Conservation (phyloP, 2,888 invertebrate genomes). For the Drosophila buzzatii region DNA sequence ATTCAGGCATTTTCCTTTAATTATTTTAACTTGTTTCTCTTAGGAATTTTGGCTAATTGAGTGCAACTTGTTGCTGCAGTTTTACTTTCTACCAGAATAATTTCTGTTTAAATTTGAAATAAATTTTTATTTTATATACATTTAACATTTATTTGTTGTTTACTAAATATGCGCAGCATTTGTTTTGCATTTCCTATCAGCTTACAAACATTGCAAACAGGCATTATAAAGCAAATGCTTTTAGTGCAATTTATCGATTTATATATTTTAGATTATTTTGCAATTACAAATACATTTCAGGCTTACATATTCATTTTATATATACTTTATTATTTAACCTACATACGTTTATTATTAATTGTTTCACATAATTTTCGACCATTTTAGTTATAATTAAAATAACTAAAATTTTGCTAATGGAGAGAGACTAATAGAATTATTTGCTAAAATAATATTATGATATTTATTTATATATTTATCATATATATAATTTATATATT, state of each 20-base stretch:
- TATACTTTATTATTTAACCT: not conserved
- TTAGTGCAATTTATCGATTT: not conserved
- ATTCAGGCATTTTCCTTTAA: not conserved
- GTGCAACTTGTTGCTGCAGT: not conserved
- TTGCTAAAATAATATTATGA: not conserved
- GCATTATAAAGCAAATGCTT: not conserved
- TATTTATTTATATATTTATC: not conserved
- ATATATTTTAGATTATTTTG: not conserved
- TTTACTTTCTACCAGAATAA: not conserved
- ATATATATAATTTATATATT: too few relatives aligned
- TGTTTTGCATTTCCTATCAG: not conserved
- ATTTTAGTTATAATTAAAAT: not conserved
- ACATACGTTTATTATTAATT: not conserved
- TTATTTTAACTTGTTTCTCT: not conserved
- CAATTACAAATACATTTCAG: not conserved
- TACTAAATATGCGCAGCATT: not conserved
- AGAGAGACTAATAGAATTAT: not conserved
- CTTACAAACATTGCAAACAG: not conserved
- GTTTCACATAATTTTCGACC: not conserved
- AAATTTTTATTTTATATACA: not conserved
- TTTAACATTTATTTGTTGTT: not conserved
- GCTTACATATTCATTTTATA: not conserved
- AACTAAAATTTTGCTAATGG: not conserved
- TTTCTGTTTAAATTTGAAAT: not conserved
- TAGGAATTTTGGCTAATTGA: not conserved